Conservation (phyloP, 1,140 invertebrate genomes). For the Anoplolepis gracilipes region DNA sequence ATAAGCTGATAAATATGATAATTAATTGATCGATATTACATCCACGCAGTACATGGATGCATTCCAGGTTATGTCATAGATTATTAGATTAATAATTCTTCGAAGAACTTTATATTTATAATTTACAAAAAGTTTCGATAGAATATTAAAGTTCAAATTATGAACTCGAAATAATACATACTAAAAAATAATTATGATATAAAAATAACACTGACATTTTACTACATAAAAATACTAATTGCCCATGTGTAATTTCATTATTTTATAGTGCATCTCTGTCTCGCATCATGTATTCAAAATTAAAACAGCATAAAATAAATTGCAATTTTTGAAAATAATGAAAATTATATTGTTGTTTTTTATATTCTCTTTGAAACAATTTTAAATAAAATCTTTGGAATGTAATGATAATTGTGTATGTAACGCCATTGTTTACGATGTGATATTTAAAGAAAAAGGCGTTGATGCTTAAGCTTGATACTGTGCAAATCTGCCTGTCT, state of each 20-base stretch:
- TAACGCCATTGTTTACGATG: not conserved
- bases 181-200: not conserved
- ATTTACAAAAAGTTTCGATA: not conserved
- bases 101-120: not conserved
- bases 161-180: not conserved
- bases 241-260: not conserved
- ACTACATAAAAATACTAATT: not conserved
- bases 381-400: not conserved
- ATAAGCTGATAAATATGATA: not conserved
- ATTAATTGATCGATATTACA: conserved; percentile 1
- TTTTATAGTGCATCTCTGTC: not conserved
- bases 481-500: not conserved
- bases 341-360: not conserved
- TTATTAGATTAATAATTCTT: not conserved
- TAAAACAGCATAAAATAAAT: not conserved
- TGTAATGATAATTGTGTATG: too few species aligned
- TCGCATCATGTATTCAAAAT: not conserved
- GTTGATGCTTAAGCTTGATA: not conserved
- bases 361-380: not conserved
- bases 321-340: not conserved
- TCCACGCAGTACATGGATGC: not conserved
- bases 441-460: conserved; percentile 15
- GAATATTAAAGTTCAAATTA: conserved; percentile 8
- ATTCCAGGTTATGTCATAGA: not conserved
- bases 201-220: conserved; percentile 1